Evolutionary conservation across 64 coral and sea anemone genomes (phyloP).

Genomic region (Dendrophyllia cribrosa): DNA sequence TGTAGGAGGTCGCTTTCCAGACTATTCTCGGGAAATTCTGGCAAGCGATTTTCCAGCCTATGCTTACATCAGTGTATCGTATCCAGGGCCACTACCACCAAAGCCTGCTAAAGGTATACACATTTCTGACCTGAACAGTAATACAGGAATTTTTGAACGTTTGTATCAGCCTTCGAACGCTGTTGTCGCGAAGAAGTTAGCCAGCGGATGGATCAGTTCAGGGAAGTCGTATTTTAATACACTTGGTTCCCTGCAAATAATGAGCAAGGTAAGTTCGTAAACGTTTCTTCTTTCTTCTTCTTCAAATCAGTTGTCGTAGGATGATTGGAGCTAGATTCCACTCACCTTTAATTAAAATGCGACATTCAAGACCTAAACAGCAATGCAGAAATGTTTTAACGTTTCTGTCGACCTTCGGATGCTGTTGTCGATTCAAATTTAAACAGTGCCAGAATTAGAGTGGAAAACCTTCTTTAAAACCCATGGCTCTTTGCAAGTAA

Average conservation of each 20-base stretch:
- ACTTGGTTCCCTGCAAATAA: background rate
- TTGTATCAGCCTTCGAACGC: background rate
- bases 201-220: background rate
- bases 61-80: conserved; percentile 24
- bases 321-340: too few species aligned
- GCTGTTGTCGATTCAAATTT: too few species aligned
- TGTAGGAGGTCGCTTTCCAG: conserved; percentile 48
- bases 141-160: conserved; percentile 12
- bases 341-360: too few species aligned
- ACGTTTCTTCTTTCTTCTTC: too few species aligned
- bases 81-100: background rate
- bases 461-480: too few species aligned
- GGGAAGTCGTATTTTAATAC: background rate
- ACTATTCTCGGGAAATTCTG: conserved; percentile 30
- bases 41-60: conserved; percentile 28
- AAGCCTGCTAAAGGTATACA: background rate
- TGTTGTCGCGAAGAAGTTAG: background rate
- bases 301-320: too few species aligned
- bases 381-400: too few species aligned
- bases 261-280: background rate
- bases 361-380: too few species aligned
- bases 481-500: too few species aligned
- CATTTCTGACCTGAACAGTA: background rate
- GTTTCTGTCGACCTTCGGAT: too few species aligned
- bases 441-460: too few species aligned